A percentile compares a stretch with the other conserved stretches of the same genome.
phyloP scores from a whole-genome alignment of 1,140 invertebrate genomes.

The Medauroidea extradentata region DNA sequence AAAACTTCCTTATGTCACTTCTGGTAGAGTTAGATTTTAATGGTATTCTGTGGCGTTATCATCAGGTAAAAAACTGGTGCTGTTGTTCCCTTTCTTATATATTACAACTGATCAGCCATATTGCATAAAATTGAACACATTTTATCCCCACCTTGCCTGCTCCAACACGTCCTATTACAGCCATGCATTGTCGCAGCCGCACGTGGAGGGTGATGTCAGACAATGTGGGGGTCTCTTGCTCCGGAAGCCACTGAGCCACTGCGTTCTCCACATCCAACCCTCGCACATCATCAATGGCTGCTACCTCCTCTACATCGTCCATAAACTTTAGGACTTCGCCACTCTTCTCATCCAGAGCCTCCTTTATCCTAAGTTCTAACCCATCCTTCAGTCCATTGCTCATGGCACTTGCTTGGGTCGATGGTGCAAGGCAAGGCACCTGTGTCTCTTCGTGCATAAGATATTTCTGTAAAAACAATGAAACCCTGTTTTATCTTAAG shows the following conservation, averaged over 20 bases:
- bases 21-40: too few relatives aligned
- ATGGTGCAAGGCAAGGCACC: background rate
- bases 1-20: too few relatives aligned
- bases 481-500: background rate
- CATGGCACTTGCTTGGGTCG: background rate
- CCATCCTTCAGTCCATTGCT: background rate
- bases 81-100: background rate
- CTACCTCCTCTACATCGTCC: background rate
- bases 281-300: background rate
- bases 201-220: constrained; percentile 36
- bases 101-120: background rate
- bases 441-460: background rate
- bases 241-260: background rate
- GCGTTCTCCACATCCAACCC: background rate
- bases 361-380: background rate
- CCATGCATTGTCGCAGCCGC: constrained; percentile 43
- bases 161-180: constrained; percentile 50
- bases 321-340: background rate
- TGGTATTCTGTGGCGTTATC: background rate
- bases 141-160: constrained; percentile 38
- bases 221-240: constrained; percentile 14
- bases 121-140: background rate
- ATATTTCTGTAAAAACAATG: background rate
- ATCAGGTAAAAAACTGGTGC: background rate
- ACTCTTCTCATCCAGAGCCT: background rate